Evolutionary conservation across 2,113 vertebrate genomes (phyloP), one percentile per base, ranked within the genome.

Genomic region (Lamprotornis superbus): DNA sequence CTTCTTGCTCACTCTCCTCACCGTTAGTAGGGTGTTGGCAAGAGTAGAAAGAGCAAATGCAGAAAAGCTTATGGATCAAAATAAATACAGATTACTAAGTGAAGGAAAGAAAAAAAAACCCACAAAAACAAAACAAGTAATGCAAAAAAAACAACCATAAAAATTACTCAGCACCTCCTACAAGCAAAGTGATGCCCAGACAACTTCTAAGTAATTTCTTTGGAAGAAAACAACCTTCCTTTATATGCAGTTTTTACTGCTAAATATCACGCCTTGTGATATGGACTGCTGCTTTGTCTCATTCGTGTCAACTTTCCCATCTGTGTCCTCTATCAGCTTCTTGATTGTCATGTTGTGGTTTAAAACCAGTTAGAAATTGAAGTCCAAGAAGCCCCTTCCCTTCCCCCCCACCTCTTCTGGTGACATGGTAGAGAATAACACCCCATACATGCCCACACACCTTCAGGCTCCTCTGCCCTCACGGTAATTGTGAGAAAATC

Each of bases 381-480:
- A 31, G 44, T 23, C 46, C 53, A 52, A 68, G 53, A 9, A 77
- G 22, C 17, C 22, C 5, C 7, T 37, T 76, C 22, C 5, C 7
- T 37, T 76, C 4, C 4, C 4, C 4, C 17, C 17, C 7, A 15
- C 18, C 7, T 59, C 22, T 31, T n/a, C 46, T 44, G 22, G 7
- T 52, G 27, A 18, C 14, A 27, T 22, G 44, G 44, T 18, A 31
- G 25, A 44, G 11, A 52, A 18, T 27, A 42, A 31, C 25, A 33
- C 9, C 31, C 31, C 37, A 5, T 18, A 37, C 18, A 12, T 22
- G 8, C 22, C 22, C 44, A 68, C 21, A 37, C 0, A 0, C 9
- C 27, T 44, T 27, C 35, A 67, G 31, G 30, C 20, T 67, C 24
- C 8, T 4, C 31, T 67, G 24, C 16, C 6, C 17, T 37, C 37